A percentile compares a stretch with the other conserved stretches of the same genome.
phyloP scores from a whole-genome alignment of 2,113 vertebrate genomes.

The Himantopus leucocephalus region DNA sequence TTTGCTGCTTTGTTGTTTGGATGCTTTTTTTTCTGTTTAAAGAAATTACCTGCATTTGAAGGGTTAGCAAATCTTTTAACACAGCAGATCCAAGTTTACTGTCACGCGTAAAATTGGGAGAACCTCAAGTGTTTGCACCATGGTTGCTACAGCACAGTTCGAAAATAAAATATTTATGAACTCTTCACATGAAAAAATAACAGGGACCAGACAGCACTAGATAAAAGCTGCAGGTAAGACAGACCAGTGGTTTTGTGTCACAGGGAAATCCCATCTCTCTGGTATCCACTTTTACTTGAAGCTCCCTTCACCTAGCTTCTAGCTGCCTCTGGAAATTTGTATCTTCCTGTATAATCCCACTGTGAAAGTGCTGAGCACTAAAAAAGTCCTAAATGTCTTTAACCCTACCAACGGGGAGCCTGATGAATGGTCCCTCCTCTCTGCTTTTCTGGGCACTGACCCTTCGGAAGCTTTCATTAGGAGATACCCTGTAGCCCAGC shows the following conservation, averaged over 20 bases:
- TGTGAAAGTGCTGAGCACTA: neutral
- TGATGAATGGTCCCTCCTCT: neutral
- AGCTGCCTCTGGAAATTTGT: neutral
- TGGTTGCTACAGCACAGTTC: neutral
- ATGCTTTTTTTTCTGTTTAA: neutral
- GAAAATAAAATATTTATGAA: neutral
- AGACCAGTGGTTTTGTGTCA: neutral
- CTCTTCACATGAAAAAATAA: neutral
- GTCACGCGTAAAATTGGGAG: neutral
- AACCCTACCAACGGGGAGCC: fast-evolving
- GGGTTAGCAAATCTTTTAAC: neutral
- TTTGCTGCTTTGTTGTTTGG: neutral
- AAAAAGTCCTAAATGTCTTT: neutral
- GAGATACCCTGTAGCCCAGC: neutral
- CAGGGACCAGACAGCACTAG: neutral
- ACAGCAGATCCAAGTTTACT: fast-evolving
- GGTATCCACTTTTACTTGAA: neutral
- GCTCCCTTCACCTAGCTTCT: neutral
- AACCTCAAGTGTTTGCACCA: no score
- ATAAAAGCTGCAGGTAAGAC: neutral
- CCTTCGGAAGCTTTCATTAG: neutral
- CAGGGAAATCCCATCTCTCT: neutral
- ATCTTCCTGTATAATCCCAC: neutral
- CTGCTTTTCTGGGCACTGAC: neutral
- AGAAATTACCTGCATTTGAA: neutral